Evolutionary conservation across 37 sponge, comb jelly and placozoan genomes (phyloP), one percentile per base, ranked within the genome.

Genomic region (Lycopodina hypogea): DNA sequence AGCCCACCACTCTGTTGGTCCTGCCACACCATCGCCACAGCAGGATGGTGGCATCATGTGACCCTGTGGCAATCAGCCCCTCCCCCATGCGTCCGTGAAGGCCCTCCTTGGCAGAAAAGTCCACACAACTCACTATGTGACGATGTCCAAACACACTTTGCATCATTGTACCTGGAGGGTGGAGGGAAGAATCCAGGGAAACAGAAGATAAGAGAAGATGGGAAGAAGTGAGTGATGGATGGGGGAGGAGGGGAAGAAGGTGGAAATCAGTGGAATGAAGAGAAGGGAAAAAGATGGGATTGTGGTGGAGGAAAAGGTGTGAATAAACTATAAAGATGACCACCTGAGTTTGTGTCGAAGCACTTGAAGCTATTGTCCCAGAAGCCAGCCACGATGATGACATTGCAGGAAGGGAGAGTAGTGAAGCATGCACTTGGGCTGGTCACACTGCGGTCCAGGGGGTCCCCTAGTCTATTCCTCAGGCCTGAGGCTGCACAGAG

Each of bases 301-400:
- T 41, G 45, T 3, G 12, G 61, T 7, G 28, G 61, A 60, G 61
- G 29, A 60, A 45, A n/a, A n/a, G n/a, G n/a, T 3, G 51, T 7
- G 17, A 71, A 21, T 39, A 71, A 39, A 12, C 39, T 71, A 41
- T 4, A 23, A 23, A 71, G n/a, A 36, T 35, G 34, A 68, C 37
- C 22, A 70, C 71, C 71, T 68, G 89, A 58, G 9, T 91, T 86
- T 28, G 86, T 78, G 37, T 78, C 53, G 45, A 91, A 91, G 66
- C 86, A 81, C 87, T 88, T 91, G 71, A 85, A 88, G 38, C 92
- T 88, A 75, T 81, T 91, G 79, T 95, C 92, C 92, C 92, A 95
- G 74, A 85, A 91, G 39, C 95, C 95, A 51, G 83, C 84, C 21
- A 82, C 78, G 33, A 95, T 73, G 41, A 95, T 63, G 42, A 87